Base-by-base conservation (phyloP, 1,140 invertebrate species). In the Amyelois transitella region DNA sequence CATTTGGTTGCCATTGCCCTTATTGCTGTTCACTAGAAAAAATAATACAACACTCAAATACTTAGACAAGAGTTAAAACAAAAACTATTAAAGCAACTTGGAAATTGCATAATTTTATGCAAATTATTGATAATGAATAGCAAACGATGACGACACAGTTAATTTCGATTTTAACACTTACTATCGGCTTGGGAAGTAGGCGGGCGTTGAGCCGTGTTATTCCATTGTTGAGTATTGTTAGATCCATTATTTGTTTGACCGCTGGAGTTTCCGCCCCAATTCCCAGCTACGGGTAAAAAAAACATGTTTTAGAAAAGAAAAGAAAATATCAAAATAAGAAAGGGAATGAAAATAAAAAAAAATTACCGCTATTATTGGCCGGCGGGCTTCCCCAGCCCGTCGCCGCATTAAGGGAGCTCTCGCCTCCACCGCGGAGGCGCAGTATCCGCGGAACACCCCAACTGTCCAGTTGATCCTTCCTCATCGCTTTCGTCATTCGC, bases 331-430 rank as follows among this genome's bases (percentile, higher is more conserved):
- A n/a, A n/a, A 44, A 32, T 17, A 53, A 20, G 19, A 53, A 17
- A 44, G 14, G 19, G 20, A 14, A n/a, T 43, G 48, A 38, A 48
- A 14, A 6, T 55, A 38, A 28, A 55, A 43, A 44, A 28, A 24
- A 56, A 48, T 74, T 77, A 86, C 81, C 77, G 70, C 56, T 64
- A 66, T 92, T 94, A 73, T 92, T 93, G 60, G 91, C 89, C 63
- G 93, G 92, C 38, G 92, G 91, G 47, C 93, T 91, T 43, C 92
- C 94, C 94, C 94, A 95, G 57, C 92, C 93, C 32, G 92, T 91
- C 51, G 91, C 91, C 65, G 91, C 92, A 75, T 93, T 94, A 47
- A 95, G 89, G 18, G 94, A 94, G 80, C 92, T 94, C 77, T 95
- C 94, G 28, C 94, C 94, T 19, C 94, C 94, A 44, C 94, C 94